Evolutionary conservation across 2,888 invertebrate species (phyloP).

Genomic region (Pseudococcus jackbeardsleyi): DNA sequence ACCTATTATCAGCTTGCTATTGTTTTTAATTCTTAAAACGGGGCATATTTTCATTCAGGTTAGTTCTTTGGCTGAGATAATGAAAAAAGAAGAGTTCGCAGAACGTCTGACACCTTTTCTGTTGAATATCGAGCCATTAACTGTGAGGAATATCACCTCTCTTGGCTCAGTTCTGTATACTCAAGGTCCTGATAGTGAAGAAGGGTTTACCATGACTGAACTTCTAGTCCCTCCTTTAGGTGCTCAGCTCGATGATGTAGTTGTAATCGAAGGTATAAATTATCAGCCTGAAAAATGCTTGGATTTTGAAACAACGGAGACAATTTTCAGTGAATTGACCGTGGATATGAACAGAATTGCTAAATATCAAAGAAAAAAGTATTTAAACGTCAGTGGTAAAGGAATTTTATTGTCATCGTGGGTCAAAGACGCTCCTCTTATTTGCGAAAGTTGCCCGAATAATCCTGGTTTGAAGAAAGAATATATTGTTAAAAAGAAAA

Average conservation of each 20-base stretch:
- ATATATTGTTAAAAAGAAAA: conserved; percentile 13
- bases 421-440: neutral
- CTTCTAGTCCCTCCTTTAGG: conserved; percentile 81
- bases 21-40: neutral
- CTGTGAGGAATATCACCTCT: conserved; percentile 85
- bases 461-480: neutral
- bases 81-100: conserved; percentile 72
- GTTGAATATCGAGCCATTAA: conserved; percentile 75
- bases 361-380: neutral
- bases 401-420: neutral
- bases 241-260: conserved; percentile 79
- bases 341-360: neutral
- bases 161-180: conserved; percentile 99
- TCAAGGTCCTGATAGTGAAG: conserved; percentile 76
- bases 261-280: conserved; percentile 72
- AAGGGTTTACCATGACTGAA: conserved; percentile 74
- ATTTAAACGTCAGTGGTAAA: conserved; percentile 1
- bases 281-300: conserved; percentile 77
- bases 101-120: conserved; percentile 73
- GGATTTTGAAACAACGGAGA: neutral
- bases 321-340: neutral
- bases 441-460: neutral
- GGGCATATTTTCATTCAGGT: conserved; percentile 67
- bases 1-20: neutral
- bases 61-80: conserved; percentile 71